Conservation (phyloP, 2,888 invertebrate species). For the Dichetophora obliterata region DNA sequence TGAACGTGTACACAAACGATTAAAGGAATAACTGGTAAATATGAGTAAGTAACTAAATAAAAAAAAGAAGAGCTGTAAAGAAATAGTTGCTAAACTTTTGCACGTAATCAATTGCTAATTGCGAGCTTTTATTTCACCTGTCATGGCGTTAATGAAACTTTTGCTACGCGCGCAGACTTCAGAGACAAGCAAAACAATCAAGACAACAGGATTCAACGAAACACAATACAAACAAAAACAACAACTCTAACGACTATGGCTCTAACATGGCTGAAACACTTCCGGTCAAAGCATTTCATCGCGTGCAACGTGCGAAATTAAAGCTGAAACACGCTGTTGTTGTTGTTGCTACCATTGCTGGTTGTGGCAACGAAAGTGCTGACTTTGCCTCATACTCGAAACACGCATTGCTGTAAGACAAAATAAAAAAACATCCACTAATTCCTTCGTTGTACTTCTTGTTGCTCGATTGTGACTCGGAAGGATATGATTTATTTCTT, state of each 20-base stretch:
- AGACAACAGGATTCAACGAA: conserved; percentile 2
- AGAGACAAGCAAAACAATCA: background rate
- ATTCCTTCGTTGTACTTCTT: conserved; percentile 15
- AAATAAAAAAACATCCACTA: conserved; percentile 15
- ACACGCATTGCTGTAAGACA: background rate
- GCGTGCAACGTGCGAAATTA: conserved; percentile 38
- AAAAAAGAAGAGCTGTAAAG: background rate
- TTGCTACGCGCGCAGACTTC: conserved; percentile 33
- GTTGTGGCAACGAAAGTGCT: conserved; percentile 5
- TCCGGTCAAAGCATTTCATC: conserved; percentile 37
- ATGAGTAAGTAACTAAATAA: background rate
- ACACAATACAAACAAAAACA: conserved; percentile 2
- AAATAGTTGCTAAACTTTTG: conserved; percentile 22
- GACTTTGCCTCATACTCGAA: conserved; percentile 6
- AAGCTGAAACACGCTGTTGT: conserved; percentile 6
- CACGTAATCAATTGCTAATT: conserved; percentile 48
- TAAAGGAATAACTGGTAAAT: background rate
- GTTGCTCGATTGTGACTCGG: background rate
- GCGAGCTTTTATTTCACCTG: conserved; percentile 38
- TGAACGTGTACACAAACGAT: too few relatives aligned
- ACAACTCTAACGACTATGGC: background rate
- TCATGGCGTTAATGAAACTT: conserved; percentile 36
- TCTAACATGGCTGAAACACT: conserved; percentile 23
- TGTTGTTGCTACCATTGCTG: background rate
- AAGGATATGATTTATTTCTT: conserved; percentile 23